Percentiles rank a stretch among this genome's conserved stretches.
phyloP scores from a whole-genome alignment of 2,797 vertebrate genomes.

The Podarcis siculus region DNA sequence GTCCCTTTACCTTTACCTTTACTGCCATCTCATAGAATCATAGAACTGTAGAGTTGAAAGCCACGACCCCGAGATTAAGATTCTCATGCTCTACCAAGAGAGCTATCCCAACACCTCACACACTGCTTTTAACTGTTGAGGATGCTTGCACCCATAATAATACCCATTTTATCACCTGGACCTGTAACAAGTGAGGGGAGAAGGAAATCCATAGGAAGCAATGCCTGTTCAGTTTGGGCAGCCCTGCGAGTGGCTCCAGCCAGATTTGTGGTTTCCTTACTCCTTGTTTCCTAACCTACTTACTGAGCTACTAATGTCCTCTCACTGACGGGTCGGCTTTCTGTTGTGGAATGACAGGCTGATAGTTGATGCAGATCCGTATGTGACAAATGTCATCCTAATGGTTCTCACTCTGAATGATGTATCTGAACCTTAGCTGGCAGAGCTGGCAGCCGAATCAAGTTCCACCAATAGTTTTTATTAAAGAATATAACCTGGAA shows the following conservation, averaged over 20 bases:
- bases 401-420: background rate
- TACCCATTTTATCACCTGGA: background rate
- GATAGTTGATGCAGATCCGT: background rate
- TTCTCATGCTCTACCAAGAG: too few species aligned
- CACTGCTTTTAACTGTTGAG: background rate
- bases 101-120: background rate
- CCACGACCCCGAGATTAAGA: too few species aligned
- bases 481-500: background rate
- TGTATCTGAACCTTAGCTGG: background rate
- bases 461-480: background rate
- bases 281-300: background rate
- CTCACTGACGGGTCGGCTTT: background rate
- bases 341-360: background rate
- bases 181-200: background rate
- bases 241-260: background rate
- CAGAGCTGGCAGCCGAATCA: conserved; percentile 42
- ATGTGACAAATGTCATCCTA: background rate
- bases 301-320: background rate
- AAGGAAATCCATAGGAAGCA: background rate
- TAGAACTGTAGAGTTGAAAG: too few species aligned
- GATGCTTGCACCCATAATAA: background rate
- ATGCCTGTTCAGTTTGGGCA: background rate
- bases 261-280: background rate
- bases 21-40: background rate
- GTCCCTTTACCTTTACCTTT: too few species aligned